These are phyloP conservation scores for Centropus bengalensis DNA, from an alignment of 2,113 vertebrate genomes.

Conservation along the genomic window DNA sequence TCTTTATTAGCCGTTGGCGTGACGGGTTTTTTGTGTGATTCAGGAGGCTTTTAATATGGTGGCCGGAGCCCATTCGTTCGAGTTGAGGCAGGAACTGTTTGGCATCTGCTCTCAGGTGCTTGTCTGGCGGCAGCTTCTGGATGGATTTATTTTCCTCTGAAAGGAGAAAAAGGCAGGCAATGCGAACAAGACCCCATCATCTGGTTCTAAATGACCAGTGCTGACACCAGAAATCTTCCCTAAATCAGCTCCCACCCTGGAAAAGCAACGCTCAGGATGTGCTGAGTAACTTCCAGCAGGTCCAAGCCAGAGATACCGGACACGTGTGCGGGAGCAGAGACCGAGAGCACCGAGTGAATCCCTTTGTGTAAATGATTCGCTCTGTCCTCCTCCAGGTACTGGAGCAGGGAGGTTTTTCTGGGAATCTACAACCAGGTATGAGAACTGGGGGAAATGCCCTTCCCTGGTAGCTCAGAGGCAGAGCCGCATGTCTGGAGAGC, in stretches of 20 bases:
- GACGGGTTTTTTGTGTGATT: neutral
- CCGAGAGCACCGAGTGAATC: neutral
- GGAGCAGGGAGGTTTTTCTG: neutral
- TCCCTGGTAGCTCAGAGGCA: neutral
- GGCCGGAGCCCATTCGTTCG: neutral
- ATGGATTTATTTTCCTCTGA: neutral
- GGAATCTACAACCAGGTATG: neutral
- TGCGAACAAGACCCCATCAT: rapidly evolving
- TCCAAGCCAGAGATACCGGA: neutral
- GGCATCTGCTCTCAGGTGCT: neutral
- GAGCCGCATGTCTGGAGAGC: neutral
- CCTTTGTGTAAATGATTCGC: neutral
- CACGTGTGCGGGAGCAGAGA: neutral
- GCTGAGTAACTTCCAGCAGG: neutral
- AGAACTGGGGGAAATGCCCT: neutral
- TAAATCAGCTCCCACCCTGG: neutral
- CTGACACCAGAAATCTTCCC: neutral
- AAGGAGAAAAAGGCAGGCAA: neutral
- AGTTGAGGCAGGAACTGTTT: neutral
- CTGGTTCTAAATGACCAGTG: neutral
- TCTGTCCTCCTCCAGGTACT: neutral
- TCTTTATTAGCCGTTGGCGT: slow-evolving; percentile 62
- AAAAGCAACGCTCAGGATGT: neutral
- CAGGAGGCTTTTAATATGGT: neutral
- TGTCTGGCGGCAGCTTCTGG: neutral